Conservation (phyloP, 2,888 invertebrate species). For the Callyntrura sp. region DNA sequence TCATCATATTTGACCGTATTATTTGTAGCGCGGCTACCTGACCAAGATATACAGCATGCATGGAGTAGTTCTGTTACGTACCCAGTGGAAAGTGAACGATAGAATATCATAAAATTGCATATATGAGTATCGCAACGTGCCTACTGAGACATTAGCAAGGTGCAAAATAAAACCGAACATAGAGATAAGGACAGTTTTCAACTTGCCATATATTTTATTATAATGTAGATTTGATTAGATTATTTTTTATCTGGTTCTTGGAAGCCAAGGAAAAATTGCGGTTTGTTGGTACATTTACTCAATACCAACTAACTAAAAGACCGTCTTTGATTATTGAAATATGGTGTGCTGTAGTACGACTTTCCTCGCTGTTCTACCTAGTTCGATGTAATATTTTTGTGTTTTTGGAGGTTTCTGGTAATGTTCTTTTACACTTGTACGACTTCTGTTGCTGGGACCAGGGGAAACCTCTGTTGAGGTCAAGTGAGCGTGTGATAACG, state of each 20-base stretch:
- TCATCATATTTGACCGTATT: too few species aligned
- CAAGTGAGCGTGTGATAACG: slow-evolving; percentile 74
- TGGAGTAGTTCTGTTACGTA: too few species aligned
- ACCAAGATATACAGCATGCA: too few species aligned
- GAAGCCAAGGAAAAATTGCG: slow-evolving; percentile 52
- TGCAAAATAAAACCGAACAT: neutral
- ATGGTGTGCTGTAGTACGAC: neutral
- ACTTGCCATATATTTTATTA: neutral
- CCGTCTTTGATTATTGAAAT: neutral
- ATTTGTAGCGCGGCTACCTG: too few species aligned
- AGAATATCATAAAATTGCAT: too few species aligned
- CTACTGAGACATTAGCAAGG: slow-evolving; percentile 1
- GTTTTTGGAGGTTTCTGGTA: neutral
- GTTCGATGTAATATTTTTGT: slow-evolving; percentile 5
- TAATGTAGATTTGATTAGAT: slow-evolving; percentile 1
- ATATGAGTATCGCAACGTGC: too few species aligned
- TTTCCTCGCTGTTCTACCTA: too few species aligned
- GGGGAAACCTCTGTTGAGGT: slow-evolving; percentile 63
- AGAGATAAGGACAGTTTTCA: slow-evolving; percentile 4
- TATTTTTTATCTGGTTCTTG: slow-evolving; percentile 1
- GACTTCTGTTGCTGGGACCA: slow-evolving; percentile 49
- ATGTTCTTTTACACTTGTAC: slow-evolving; percentile 54
- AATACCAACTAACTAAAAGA: neutral
- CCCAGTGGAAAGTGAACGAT: too few species aligned
- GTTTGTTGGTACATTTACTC: neutral